phyloP scores from a whole-genome alignment of 2,797 vertebrate species.

The Tauraco hartlaubi region DNA sequence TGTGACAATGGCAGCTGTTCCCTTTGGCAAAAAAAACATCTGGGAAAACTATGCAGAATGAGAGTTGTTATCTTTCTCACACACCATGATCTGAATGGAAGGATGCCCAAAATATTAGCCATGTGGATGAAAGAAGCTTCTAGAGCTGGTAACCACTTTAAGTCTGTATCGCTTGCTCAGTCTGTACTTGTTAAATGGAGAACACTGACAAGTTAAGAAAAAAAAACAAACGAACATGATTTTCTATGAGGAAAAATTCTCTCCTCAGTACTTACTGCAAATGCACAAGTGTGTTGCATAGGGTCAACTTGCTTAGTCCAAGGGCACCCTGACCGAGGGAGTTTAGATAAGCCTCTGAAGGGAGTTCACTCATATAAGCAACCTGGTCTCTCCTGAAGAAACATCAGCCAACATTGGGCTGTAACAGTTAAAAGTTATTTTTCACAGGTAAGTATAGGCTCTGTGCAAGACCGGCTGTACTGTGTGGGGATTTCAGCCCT shows the following conservation, averaged over 20 bases:
- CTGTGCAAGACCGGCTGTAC: not conserved
- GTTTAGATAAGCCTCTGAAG: not conserved
- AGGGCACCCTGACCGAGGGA: not conserved
- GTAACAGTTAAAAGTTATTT: not conserved
- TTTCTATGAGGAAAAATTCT: not conserved
- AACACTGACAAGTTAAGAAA: not conserved
- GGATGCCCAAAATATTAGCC: conserved; percentile 46
- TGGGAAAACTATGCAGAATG: conserved; percentile 55
- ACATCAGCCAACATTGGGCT: not conserved
- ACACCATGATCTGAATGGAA: conserved; percentile 40
- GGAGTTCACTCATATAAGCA: not conserved
- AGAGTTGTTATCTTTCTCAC: conserved; percentile 55
- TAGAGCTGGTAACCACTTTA: conserved; percentile 11
- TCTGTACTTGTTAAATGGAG: conserved; percentile 10
- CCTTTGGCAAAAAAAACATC: conserved; percentile 69
- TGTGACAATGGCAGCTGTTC: conserved; percentile 76
- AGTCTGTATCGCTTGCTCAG: not conserved
- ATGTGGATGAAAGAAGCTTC: conserved; percentile 32
- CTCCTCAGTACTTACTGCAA: not conserved
- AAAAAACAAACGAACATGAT: conserved; percentile 13
- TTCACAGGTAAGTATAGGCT: not conserved
- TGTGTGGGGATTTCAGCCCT: not conserved
- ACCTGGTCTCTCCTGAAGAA: not conserved
- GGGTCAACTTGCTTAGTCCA: not conserved
- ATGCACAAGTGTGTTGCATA: not conserved